These are phyloP conservation scores for Macaria liturata DNA, from an alignment of 2,888 invertebrate genomes.

Conservation along the genomic window DNA sequence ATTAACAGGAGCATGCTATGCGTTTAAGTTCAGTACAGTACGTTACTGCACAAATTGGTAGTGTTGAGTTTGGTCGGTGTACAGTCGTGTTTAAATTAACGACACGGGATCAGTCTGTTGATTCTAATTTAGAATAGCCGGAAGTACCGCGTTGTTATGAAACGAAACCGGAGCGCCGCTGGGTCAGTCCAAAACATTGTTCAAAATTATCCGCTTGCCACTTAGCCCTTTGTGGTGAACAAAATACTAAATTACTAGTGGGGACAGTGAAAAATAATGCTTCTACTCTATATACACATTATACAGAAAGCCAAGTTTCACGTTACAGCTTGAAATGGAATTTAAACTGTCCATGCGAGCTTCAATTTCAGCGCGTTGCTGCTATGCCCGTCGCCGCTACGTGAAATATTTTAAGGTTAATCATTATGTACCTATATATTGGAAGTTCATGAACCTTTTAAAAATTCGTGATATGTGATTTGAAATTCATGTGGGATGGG, in stretches of 20 bases:
- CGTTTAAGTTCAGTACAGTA: constrained; percentile 1
- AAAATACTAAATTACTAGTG: constrained; percentile 19
- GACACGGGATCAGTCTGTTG: constrained; percentile 30
- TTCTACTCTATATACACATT: neutral
- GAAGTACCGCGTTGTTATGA: constrained; percentile 47
- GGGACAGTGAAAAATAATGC: neutral
- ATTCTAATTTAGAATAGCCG: constrained; percentile 52
- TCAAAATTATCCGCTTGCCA: constrained; percentile 19
- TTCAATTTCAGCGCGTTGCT: constrained; percentile 6
- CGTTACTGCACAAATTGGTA: constrained; percentile 6
- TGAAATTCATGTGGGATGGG: constrained; percentile 17
- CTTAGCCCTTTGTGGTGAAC: constrained; percentile 13
- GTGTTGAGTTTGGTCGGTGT: constrained; percentile 23
- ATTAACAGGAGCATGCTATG: constrained; percentile 18
- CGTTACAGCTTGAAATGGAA: constrained; percentile 8
- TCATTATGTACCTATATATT: constrained; percentile 32
- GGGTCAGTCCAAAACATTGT: constrained; percentile 26
- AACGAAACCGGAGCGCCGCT: constrained; percentile 44
- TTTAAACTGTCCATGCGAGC: constrained; percentile 1
- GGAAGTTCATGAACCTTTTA: constrained; percentile 41
- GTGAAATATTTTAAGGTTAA: constrained; percentile 21
- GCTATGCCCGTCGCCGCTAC: constrained; percentile 1
- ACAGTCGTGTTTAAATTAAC: constrained; percentile 33
- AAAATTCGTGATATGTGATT: constrained; percentile 27
- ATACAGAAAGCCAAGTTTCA: neutral